Evolutionary conservation across 1,140 invertebrate species (phyloP).

Genomic region (Nilaparvata lugens): DNA sequence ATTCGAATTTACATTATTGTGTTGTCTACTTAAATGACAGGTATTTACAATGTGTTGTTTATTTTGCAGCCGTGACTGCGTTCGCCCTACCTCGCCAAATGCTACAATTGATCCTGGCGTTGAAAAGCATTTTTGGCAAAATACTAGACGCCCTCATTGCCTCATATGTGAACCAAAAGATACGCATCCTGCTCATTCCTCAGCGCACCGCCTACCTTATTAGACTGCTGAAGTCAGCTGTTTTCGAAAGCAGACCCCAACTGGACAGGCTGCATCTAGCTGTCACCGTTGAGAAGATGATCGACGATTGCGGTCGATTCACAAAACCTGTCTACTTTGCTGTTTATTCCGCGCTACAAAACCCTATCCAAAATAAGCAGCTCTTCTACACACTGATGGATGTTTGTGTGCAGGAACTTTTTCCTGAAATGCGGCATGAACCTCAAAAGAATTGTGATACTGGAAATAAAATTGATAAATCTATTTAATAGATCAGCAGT

Average conservation of each 20-base stretch:
- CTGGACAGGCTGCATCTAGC: background rate
- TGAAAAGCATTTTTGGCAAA: background rate
- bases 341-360: background rate
- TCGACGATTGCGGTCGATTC: background rate
- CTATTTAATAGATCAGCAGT: no score
- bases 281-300: background rate
- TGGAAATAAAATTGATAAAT: no score
- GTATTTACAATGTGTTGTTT: no score
- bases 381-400: background rate
- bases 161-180: background rate
- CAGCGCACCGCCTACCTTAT: background rate
- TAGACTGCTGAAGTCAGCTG: background rate
- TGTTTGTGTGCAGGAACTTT: no score
- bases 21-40: no score
- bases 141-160: background rate
- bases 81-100: background rate
- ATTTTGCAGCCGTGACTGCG: background rate
- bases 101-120: background rate
- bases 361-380: background rate
- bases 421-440: no score
- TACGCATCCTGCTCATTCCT: background rate
- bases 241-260: background rate
- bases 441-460: no score
- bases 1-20: no score
- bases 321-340: background rate